Evolutionary conservation across 2,888 invertebrate species (phyloP), one percentile per base, ranked within the genome.

Genomic region (Cataglyphis cursor): DNA sequence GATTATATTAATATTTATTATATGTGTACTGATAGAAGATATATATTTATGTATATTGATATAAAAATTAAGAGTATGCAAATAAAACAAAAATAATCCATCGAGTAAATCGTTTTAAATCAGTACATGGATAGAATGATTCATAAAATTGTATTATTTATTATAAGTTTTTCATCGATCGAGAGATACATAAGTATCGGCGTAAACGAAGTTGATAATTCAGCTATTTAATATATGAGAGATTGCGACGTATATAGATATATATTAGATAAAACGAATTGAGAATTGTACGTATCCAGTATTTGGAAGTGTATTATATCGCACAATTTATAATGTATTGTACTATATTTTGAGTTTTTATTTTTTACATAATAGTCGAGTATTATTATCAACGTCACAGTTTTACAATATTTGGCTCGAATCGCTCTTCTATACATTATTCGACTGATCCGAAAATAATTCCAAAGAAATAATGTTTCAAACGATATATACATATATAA

Each of bases 121-220:
- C 41, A 80, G 18, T 72, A 73, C 35, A 21, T 73, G 4, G 0
- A 81, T 28, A 28, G 24, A 28, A 28, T 28, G 24, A 28, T 12
- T 51, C 41, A 51, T 76, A 76, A 81, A 76, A 76, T 64, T 80
- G 51, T 74, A 38, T 78, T 57, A 44, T 78, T 75, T 64, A 62
- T 59, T 68, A 76, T 74, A 59, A 64, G 76, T 81, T 72, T 48
- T 44, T 78, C 70, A 78, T 41, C n/a, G 70, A 61, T 61, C 18
- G 59, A 70, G 59, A 80, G 78, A 80, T 72, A 80, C 59, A 80
- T 76, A 48, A 9, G 48, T 70, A 80, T 80, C 44, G 51, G 51
- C 10, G 31, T 80, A 68, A 80, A 61, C 24, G 35, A 78, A 78
- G 59, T 78, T 35, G 44, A 59, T 78, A 72, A 15, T 59, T 70